Percentiles rank a stretch among this genome's conserved stretches.
Conservation (phyloP, 2,888 invertebrate species). For the Orchesella flavescens region DNA sequence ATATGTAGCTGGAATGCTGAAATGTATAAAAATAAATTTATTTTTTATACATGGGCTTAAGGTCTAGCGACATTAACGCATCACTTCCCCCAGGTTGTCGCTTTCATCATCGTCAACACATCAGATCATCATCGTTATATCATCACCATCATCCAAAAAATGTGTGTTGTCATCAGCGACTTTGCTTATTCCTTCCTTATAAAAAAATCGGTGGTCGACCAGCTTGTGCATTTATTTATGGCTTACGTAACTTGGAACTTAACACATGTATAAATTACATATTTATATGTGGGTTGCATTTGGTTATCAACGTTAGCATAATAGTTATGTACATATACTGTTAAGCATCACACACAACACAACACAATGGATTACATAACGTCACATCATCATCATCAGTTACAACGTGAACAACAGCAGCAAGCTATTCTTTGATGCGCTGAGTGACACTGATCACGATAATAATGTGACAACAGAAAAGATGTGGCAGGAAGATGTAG, state of each 20-base stretch:
- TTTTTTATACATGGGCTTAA: too few relatives aligned
- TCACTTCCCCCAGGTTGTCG: slow-evolving; percentile 50
- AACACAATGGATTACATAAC: too few relatives aligned
- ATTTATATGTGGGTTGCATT: not conserved
- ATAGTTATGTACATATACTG: slow-evolving; percentile 36
- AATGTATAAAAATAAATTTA: too few relatives aligned
- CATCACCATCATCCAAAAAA: slow-evolving; percentile 47
- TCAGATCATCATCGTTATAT: slow-evolving; percentile 38
- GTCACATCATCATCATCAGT: slow-evolving; percentile 39
- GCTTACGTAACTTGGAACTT: not conserved
- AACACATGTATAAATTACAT: too few relatives aligned
- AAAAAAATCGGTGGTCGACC: slow-evolving; percentile 50
- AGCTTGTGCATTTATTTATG: slow-evolving; percentile 24
- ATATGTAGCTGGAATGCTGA: too few relatives aligned
- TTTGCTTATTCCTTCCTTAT: slow-evolving; percentile 44
- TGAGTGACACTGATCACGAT: slow-evolving; percentile 65
- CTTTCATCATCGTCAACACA: slow-evolving; percentile 30
- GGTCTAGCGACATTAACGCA: slow-evolving; percentile 42
- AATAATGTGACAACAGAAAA: slow-evolving; percentile 56
- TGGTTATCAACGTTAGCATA: too few relatives aligned
- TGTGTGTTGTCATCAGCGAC: slow-evolving; percentile 60
- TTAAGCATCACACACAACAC: slow-evolving; percentile 36
- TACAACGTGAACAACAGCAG: slow-evolving; percentile 35
- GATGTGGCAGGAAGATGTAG: not conserved
- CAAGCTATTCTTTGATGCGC: slow-evolving; percentile 51